Evolutionary conservation across 2,797 vertebrate genomes (phyloP), one percentile per base, ranked within the genome.

Genomic region (Antennarius maculatus): DNA sequence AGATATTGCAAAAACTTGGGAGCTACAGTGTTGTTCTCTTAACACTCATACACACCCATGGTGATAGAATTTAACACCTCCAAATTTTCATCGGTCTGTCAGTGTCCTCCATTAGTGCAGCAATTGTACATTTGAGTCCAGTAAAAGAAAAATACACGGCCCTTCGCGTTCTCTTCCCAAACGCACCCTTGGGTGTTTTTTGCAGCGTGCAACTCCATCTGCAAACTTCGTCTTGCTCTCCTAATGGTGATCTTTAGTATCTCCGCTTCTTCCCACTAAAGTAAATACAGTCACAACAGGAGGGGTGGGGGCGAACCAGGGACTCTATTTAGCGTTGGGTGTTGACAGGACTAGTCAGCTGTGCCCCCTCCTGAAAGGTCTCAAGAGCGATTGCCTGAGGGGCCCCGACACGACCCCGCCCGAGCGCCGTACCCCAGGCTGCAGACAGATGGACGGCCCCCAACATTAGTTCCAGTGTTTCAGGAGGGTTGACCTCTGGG

Each of bases 361-460:
- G 45, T 69, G 71, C 83, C 70, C 60, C 79, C 75, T 81, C 67
- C 82, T 72, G 61, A 29, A 71, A 71, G 81, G 66, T 74, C 79
- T 77, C 58, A 48, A 88, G 81, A 77, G 67, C 5, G 54, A 81
- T 74, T 16, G 76, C 82, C 81, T 27, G 42, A 77, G 80, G 85
- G 82, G 68, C 57, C 42, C 63, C 41, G 14, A 62, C 75, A 76
- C 81, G 82, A 73, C 73, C 69, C 63, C 1, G 74, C 74, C 83
- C 71, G 58, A 81, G 72, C 76, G 49, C 65, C 71, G 69, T 55
- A 66, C 81, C 83, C 80, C 70, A 2, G 76, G 85, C 82, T 78
- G 84, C 54, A 81, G 90, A 92, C 90, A 92, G 91, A 89, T 90
- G 91, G 90, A 91, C 87, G 80, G 57, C 60, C 79, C 66, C 71